Evolutionary conservation across 2,888 invertebrate genomes (phyloP).

Genomic region (Nomada fabriciana): DNA sequence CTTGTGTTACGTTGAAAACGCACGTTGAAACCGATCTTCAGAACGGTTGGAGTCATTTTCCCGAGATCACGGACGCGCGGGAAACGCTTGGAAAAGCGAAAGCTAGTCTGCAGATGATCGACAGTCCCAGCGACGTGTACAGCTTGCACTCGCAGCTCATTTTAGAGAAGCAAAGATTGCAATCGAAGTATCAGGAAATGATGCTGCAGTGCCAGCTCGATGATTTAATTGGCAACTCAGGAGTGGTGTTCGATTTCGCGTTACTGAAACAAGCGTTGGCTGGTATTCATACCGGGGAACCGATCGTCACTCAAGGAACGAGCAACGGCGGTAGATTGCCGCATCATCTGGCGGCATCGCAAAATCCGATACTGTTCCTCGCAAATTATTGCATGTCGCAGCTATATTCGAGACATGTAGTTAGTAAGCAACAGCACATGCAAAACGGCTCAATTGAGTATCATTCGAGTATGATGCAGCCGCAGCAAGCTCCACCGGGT

Average conservation of each 20-base stretch:
- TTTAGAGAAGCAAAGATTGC: constrained; percentile 88
- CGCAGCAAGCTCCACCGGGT: constrained; percentile 75
- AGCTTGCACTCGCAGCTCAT: constrained; percentile 87
- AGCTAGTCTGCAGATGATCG: constrained; percentile 87
- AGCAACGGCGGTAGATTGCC: constrained; percentile 78
- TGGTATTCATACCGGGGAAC: constrained; percentile 87
- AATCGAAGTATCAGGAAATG: constrained; percentile 90
- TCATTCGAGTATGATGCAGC: constrained; percentile 77
- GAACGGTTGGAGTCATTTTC: constrained; percentile 88
- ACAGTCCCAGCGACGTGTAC: constrained; percentile 87
- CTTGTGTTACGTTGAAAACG: constrained; percentile 90
- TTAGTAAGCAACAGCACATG: constrained; percentile 86
- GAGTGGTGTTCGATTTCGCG: constrained; percentile 89
- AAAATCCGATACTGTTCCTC: constrained; percentile 90
- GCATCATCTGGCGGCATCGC: constrained; percentile 84
- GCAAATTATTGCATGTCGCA: constrained; percentile 92
- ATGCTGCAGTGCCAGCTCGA: constrained; percentile 90
- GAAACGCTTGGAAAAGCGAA: constrained; percentile 88
- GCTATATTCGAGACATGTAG: constrained; percentile 88
- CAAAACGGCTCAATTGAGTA: constrained; percentile 85
- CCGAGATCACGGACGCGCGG: constrained; percentile 88
- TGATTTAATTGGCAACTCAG: constrained; percentile 89
- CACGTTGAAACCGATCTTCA: constrained; percentile 91
- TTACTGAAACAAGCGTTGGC: constrained; percentile 88
- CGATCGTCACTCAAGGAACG: constrained; percentile 77